Conservation (phyloP, 2,888 invertebrate genomes). For the Polydrusus tereticollis region DNA sequence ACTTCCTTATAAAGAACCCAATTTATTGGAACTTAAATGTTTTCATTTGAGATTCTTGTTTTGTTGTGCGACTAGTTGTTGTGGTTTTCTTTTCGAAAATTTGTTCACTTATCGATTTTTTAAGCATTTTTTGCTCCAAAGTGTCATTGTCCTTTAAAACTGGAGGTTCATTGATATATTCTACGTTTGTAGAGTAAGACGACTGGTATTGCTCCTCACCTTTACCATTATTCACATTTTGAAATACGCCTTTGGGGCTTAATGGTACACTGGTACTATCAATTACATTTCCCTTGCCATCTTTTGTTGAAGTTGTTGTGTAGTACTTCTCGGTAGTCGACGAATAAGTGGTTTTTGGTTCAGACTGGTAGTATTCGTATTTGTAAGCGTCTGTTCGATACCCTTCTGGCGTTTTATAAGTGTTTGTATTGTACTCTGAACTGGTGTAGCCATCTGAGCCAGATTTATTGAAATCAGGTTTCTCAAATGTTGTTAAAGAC, state of each 20-base stretch:
- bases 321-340: slow-evolving; percentile 63
- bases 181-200: slow-evolving; percentile 61
- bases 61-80: slow-evolving; percentile 71
- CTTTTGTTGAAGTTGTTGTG: slow-evolving; percentile 54
- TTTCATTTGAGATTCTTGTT: slow-evolving; percentile 65
- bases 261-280: slow-evolving; percentile 10
- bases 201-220: slow-evolving; percentile 58
- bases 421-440: slow-evolving; percentile 63
- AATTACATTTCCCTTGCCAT: slow-evolving; percentile 27
- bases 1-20: neutral
- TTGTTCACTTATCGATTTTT: slow-evolving; percentile 78
- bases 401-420: slow-evolving; percentile 64
- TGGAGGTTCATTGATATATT: slow-evolving; percentile 63
- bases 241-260: slow-evolving; percentile 56
- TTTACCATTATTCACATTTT: slow-evolving; percentile 59
- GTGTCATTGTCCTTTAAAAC: slow-evolving; percentile 69
- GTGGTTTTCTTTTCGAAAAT: slow-evolving; percentile 78
- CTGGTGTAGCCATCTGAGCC: slow-evolving; percentile 60
- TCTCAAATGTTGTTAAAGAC: slow-evolving; percentile 1
- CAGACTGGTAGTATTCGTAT: slow-evolving; percentile 63
- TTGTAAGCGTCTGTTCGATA: slow-evolving; percentile 64
- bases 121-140: slow-evolving; percentile 76
- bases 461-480: slow-evolving; percentile 27
- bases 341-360: slow-evolving; percentile 61
- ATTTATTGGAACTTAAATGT: slow-evolving; percentile 62